Evolutionary conservation across 1,140 invertebrate species (phyloP), one percentile per base, ranked within the genome.

Genomic region (Eubasilissa regina): DNA sequence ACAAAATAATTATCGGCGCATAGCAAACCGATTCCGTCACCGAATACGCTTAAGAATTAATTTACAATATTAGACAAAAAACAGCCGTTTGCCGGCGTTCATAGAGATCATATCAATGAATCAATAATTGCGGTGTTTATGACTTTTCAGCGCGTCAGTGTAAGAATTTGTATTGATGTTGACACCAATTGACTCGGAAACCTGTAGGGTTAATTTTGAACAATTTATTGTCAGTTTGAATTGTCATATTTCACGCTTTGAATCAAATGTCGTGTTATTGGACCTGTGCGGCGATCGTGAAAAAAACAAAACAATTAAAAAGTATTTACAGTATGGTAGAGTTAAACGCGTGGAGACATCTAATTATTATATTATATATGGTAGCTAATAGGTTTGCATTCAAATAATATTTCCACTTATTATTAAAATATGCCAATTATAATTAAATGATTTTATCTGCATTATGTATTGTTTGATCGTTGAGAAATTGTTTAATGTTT

Each of bases 151-250:
- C 4, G 9, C n/a, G 53, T 17, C 15, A 17, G 15, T 6, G 21
- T 7, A n/a, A 13, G 75, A 48, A 81, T 78, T 78, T 64, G 60
- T 78, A 81, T 78, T 75, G 77, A 76, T 64, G 76, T 79, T 77
- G 77, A 81, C 77, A 77, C 66, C 80, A 81, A 76, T 81, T 81
- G 80, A 81, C 80, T 73, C 56, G 12, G 19, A 66, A 70, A 73
- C 77, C 56, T 75, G 56, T 62, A 55, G 74, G 80, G 80, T 81
- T 76, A 77, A 81, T 79, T 73, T 77, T 62, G 15, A 77, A 73
- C 73, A 81, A 81, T 81, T 81, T 81, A 81, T 81, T 77, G 48
- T 78, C 77, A 76, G 62, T 58, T 77, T 77, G 75, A 77, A 77
- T 77, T 77, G 75, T 53, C 60, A 77, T 77, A 77, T 77, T 68